Conservation (phyloP, 92 coral and sea anemone genomes). For the Bergia sp. region DNA sequence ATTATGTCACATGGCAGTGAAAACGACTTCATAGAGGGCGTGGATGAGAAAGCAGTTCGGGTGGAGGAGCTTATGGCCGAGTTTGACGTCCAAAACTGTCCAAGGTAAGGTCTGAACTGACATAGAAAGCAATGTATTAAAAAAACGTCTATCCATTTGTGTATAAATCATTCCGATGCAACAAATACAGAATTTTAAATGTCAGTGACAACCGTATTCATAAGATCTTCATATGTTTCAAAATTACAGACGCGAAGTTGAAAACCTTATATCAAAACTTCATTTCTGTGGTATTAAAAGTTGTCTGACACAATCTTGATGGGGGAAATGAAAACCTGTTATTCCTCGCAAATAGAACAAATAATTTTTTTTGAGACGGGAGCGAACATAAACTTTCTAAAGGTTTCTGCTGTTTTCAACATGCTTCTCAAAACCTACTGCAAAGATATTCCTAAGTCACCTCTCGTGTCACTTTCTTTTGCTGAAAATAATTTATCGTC, state of each 20-base stretch:
- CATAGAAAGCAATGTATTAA: background rate
- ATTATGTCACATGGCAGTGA: slow-evolving; percentile 46
- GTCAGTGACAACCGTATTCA: background rate
- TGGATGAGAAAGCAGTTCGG: slow-evolving; percentile 17
- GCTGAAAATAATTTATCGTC: background rate
- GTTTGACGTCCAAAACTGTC: slow-evolving; percentile 40
- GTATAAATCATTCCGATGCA: too few species aligned
- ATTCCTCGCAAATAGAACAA: too few species aligned
- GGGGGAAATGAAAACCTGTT: too few species aligned
- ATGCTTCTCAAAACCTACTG: background rate
- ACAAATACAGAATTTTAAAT: background rate
- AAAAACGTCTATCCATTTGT: background rate
- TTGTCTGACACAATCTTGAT: too few species aligned
- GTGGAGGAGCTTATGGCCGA: slow-evolving; percentile 21
- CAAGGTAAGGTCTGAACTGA: slow-evolving; percentile 13
- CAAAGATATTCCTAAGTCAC: background rate
- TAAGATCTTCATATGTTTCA: background rate
- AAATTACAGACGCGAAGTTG: too few species aligned
- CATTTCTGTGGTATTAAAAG: too few species aligned
- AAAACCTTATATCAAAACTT: too few species aligned
- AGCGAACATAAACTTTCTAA: too few species aligned
- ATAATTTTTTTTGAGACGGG: too few species aligned
- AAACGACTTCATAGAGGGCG: slow-evolving; percentile 32
- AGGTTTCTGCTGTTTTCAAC: too few species aligned
- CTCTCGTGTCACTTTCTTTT: background rate